A percentile compares a stretch with the other conserved stretches of the same genome.
Conservation (phyloP, 2,113 vertebrate species). For the Microcebus tavaratra region DNA sequence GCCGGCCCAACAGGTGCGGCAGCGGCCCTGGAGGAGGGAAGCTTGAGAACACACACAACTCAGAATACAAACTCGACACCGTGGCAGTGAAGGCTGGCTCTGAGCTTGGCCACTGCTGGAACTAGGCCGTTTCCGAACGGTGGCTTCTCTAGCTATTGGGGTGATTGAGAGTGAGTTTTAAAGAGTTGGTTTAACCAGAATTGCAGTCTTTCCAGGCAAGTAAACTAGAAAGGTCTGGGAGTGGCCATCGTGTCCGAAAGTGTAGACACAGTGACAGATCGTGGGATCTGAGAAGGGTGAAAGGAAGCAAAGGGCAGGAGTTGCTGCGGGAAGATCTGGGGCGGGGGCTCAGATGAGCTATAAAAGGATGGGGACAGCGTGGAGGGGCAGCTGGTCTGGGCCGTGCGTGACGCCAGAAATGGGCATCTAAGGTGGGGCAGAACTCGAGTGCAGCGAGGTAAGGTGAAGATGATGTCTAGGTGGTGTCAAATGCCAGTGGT, state of each 20-base stretch:
- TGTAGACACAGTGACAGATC: fast-evolving
- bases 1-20: neutral
- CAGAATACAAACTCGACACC: fast-evolving
- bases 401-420: fast-evolving
- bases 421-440: fast-evolving
- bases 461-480: no score
- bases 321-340: fast-evolving
- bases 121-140: fast-evolving
- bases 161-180: no score
- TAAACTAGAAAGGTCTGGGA: neutral
- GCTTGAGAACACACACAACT: no score
- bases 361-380: neutral
- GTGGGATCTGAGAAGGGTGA: neutral
- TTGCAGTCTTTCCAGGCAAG: neutral
- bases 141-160: neutral
- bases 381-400: neutral
- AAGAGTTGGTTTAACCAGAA: neutral
- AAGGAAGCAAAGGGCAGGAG: neutral
- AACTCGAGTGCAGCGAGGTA: neutral
- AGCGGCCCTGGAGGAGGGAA: neutral
- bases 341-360: neutral
- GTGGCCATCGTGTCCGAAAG: fast-evolving
- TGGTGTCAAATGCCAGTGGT: neutral
- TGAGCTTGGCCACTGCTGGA: neutral
- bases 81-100: fast-evolving